These are phyloP conservation scores for Arenaria interpres DNA, from an alignment of 2,113 vertebrate species.

Conservation along the genomic window DNA sequence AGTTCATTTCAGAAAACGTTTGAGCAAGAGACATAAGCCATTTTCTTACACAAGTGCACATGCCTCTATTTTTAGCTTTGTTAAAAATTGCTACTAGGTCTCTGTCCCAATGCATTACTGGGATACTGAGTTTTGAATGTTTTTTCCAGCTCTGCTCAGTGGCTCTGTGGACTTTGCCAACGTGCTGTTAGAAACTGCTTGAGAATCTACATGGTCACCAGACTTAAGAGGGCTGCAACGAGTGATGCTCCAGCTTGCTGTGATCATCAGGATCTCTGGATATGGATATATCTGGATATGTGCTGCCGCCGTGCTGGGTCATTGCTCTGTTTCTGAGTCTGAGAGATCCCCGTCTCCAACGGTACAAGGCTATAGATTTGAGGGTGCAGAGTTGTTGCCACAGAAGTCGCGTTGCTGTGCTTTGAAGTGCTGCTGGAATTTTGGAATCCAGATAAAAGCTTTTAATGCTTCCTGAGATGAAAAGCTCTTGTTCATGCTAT, in stretches of 20 bases:
- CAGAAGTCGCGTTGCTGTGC: background rate
- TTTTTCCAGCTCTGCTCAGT: background rate
- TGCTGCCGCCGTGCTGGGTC: background rate
- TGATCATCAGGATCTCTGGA: background rate
- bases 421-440: background rate
- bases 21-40: background rate
- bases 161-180: background rate
- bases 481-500: background rate
- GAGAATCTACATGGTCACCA: accelerated
- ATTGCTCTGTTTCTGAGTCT: background rate
- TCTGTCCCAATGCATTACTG: background rate
- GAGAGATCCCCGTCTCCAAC: background rate
- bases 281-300: accelerated
- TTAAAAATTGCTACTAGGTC: background rate
- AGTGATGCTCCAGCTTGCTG: background rate
- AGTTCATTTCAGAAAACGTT: background rate
- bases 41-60: background rate
- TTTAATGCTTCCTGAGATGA: background rate
- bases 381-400: background rate
- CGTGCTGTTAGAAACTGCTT: background rate
- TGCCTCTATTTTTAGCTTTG: background rate
- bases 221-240: background rate
- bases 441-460: background rate
- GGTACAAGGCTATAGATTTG: background rate
- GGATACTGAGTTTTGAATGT: background rate